Evolutionary conservation across 1,140 invertebrate species (phyloP), one percentile per base, ranked within the genome.

Genomic region (Steinernema khuongi): DNA sequence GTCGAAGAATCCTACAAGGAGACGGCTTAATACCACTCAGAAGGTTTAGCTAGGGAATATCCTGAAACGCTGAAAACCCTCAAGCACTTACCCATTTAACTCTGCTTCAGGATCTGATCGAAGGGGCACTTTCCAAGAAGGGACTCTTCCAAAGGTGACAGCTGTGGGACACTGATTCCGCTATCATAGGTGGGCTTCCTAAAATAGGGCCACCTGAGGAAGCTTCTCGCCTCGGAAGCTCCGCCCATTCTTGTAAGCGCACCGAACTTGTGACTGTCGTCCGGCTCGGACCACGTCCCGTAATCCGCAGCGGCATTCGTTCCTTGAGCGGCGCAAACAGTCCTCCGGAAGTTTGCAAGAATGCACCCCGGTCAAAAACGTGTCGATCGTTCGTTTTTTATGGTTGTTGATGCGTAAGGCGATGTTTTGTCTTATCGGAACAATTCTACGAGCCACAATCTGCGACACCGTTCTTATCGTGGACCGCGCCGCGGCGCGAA

Each of bases 381-480:
- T 71, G 32, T 17, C 36, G 28, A 29, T 70, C 31, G 31, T 29
- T 71, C 36, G 14, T 44, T 29, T 29, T 44, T 36, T 33, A 70
- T n/a, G 11, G 18, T 1, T 31, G 41, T 50, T 32, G 30, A 70
- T 17, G 33, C 18, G 26, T 11, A n/a, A 19, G 32, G 14, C 41
- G n/a, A 19, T 29, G 66, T 50, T 73, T 41, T 67, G 17, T 1
- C 1, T 26, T 0, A 19, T 1, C 11, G 18, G 44, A 26, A 43
- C 22, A 36, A 67, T 36, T 70, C 32, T 31, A 32, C 44, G 71
- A 60, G 41, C 29, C 71, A 72, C 67, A 73, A 73, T 73, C 31
- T 60, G 22, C 50, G 50, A 60, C 50, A 60, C 50, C 50, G 7
- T 60, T 22, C 50, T 60, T 60, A 60, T 60, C 50, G 22, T n/a